Base-by-base conservation (phyloP, 2,888 invertebrate species). In the Amiota communis region DNA sequence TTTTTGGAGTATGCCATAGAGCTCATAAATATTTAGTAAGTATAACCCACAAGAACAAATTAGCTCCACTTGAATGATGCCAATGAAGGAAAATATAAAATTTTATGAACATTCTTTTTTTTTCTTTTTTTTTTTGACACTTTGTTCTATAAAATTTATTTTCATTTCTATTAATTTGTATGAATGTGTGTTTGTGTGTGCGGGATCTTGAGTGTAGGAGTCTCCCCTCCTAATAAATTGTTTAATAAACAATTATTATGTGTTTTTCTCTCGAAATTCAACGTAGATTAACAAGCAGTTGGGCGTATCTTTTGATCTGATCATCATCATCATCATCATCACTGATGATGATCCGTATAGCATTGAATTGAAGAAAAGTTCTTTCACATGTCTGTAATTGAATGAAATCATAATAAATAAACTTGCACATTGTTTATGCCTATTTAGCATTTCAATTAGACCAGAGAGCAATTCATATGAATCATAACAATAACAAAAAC, bases 211-310 rank as follows among this genome's bases (percentile, higher is more conserved):
- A n/a, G 53, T 51, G 53, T 51, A 51, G n/a, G 53, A 4, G 57
- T 17, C 57, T 13, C 2, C 20, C 23, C n/a, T 23, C 20, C 67
- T 74, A 79, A 78, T 74, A 83, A 81, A 83, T 81, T 84, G 83
- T 83, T 83, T 83, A 81, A 84, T 84, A 84, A 83, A 83, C 83
- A 83, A 83, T 83, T 83, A 83, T 83, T 84, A 81, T 49, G 67
- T 23, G 51, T 68, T 68, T 46, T 65, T 48, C 23, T 48, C 23
- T 68, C 6, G 51, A 15, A 49, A 23, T 20, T 47, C 23, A 4
- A 12, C 20, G 13, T 23, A 13, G 53, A n/a, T 68, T 68, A 53
- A 23, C 36, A 59, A 59, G 57, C 57, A n/a, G 57, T 6, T 59
- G 57, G 57, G 48, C 15, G 64, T 36, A 36, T 36, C 36, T 36